Evolutionary conservation across 2,797 vertebrate species (phyloP), one percentile per base, ranked within the genome.

Genomic region (Sebastes reedi): DNA sequence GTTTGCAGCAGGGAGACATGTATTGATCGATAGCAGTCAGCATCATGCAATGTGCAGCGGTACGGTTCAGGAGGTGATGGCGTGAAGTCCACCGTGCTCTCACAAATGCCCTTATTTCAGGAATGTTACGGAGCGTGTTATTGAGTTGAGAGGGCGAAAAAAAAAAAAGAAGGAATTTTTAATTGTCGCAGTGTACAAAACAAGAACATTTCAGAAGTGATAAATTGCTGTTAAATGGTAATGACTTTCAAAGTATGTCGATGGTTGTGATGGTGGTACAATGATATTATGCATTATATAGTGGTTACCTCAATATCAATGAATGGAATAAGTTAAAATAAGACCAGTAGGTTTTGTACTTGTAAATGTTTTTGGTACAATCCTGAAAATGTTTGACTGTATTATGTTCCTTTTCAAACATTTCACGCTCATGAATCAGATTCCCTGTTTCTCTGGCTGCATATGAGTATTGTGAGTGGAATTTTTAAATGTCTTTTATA

Each of bases 291-390:
- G 83, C 83, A 88, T 91, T 77, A 56, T 81, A 65, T 87, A 50
- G 70, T 84, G 50, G n/a, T 92, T 91, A 85, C 78, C 87, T 88
- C 80, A 46, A 66, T 73, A 81, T 83, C 54, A 78, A 27, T 78
- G n/a, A 84, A 69, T 83, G 30, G n/a, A 68, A 83, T 66, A 29
- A 79, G 74, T 67, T 73, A 14, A 54, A 67, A 34, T 71, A 59
- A 22, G 9, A 59, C 77, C 10, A 55, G 68, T 82, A 72, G 84
- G 59, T 88, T 89, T 87, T 88, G 67, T 82, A 81, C 60, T 58
- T 79, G 32, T 80, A 64, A 65, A 20, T 9, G 1, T 65, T 79
- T 87, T 83, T 83, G 34, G 27, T 80, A 74, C 75, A 83, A 71
- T 81, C 67, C 36, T 86, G 68, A 74, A 65, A 62, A 65, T 58